Conservation (phyloP, 1,140 invertebrate species). For the Arctopsyche grandis region DNA sequence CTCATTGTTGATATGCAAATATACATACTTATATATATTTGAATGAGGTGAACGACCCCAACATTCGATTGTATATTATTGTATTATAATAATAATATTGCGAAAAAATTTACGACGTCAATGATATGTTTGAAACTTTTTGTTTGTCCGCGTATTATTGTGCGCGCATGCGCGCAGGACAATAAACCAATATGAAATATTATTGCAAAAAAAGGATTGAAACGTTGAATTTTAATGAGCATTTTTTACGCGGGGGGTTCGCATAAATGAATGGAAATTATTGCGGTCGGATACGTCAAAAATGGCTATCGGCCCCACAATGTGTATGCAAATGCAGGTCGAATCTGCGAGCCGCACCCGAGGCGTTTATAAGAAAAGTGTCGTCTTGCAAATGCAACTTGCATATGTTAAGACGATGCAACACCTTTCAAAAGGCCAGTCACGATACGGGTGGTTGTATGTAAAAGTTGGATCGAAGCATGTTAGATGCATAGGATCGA, state of each 20-base stretch:
- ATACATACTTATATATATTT: too few species aligned
- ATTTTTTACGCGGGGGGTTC: not conserved
- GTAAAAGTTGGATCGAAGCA: too few species aligned
- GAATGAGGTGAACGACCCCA: slow-evolving; percentile 27
- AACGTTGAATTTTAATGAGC: not conserved
- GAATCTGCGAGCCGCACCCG: not conserved
- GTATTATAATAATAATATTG: too few species aligned
- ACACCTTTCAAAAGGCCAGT: not conserved
- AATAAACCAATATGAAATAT: too few species aligned
- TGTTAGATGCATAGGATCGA: too few species aligned
- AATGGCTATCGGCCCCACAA: not conserved
- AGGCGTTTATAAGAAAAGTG: not conserved
- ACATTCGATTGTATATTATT: not conserved
- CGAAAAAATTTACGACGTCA: too few species aligned
- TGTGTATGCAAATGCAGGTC: not conserved
- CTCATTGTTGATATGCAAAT: slow-evolving; percentile 12
- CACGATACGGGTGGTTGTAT: too few species aligned
- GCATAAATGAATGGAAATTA: not conserved
- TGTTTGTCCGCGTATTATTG: too few species aligned
- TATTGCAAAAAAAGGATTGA: too few species aligned
- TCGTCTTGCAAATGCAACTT: not conserved
- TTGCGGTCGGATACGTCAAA: not conserved
- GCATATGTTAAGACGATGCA: not conserved
- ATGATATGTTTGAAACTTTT: too few species aligned
- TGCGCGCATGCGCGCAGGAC: too few species aligned